phyloP scores from a whole-genome alignment of 2,888 invertebrate genomes.

The Drosophila falleni region DNA sequence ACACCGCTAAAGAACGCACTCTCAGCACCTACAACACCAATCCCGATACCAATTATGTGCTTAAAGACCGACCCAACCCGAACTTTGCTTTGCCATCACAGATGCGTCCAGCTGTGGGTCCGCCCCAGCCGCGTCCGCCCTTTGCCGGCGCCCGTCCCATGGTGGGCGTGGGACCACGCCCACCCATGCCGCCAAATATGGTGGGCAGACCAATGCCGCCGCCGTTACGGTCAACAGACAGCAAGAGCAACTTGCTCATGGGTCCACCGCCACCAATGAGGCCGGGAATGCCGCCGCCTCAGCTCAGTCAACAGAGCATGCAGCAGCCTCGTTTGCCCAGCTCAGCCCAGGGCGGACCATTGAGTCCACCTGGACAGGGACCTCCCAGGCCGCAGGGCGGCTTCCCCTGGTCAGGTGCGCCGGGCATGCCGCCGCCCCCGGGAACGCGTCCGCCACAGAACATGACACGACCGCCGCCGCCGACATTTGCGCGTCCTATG shows the following conservation, averaged over 20 bases:
- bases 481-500: conserved; percentile 73
- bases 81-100: conserved; percentile 72
- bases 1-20: conserved; percentile 54
- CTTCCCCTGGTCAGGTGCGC: conserved; percentile 72
- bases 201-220: conserved; percentile 78
- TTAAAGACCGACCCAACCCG: conserved; percentile 9
- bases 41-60: conserved; percentile 16
- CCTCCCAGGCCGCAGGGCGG: conserved; percentile 79
- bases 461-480: conserved; percentile 70
- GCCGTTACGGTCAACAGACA: conserved; percentile 85
- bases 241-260: conserved; percentile 85
- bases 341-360: conserved; percentile 70
- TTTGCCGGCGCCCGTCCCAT: conserved; percentile 74
- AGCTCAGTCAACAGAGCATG: conserved; percentile 72
- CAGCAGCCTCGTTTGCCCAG: conserved; percentile 75
- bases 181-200: conserved; percentile 81
- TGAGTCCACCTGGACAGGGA: conserved; percentile 82
- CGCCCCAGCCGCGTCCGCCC: conserved; percentile 78
- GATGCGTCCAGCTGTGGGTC: conserved; percentile 81
- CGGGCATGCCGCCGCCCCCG: conserved; percentile 66
- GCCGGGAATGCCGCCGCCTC: conserved; percentile 64
- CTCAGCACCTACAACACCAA: conserved; percentile 33
- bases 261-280: conserved; percentile 76
- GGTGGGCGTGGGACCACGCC: conserved; percentile 79
- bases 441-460: conserved; percentile 62